Base-by-base conservation (phyloP, 2,888 invertebrate genomes). In the Mythimna vitellina region DNA sequence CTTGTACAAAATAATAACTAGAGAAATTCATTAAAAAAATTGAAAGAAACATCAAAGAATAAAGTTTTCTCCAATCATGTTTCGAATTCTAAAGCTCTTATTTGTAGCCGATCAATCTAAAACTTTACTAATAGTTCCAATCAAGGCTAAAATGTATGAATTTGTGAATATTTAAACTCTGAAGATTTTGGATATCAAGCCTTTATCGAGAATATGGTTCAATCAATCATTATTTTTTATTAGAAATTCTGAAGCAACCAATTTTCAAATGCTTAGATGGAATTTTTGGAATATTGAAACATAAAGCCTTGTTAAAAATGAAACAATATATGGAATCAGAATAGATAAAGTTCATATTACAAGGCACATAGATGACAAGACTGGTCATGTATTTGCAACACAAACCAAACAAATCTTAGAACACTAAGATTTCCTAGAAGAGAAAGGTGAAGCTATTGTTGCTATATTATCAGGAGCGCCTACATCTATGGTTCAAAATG, bases 401-500 rank as follows among this genome's bases (percentile, higher is more conserved):
- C 32, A 60, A 68, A 81, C 25, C n/a, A n/a, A 56, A 77, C 17
- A 64, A 72, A 82, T 78, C 68, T 61, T 61, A 69, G 38, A 65
- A n/a, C 20, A 65, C 51, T 63, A 42, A 51, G 66, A 70, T 51
- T 82, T 82, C 80, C 56, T 60, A 70, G 80, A 80, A 80, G 57
- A 68, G 67, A 81, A 82, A 67, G 57, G 54, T 53, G 46, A 64
- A 65, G 64, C 71, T 72, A 82, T 81, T 81, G 81, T 81, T 73
- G 62, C 61, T 53, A 64, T 65, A 72, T 78, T 82, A 83, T 83
- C 84, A 73, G 73, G 72, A 70, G 82, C 70, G 54, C 66, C 78
- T 73, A 84, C 82, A 81, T 81, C 84, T 84, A 70, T 14, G 67
- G 82, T 83, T 83, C 82, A 83, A 81, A 81, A 83, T 84, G 82